phyloP scores from a whole-genome alignment of 2,888 invertebrate genomes.

The Pedicia rivosa region DNA sequence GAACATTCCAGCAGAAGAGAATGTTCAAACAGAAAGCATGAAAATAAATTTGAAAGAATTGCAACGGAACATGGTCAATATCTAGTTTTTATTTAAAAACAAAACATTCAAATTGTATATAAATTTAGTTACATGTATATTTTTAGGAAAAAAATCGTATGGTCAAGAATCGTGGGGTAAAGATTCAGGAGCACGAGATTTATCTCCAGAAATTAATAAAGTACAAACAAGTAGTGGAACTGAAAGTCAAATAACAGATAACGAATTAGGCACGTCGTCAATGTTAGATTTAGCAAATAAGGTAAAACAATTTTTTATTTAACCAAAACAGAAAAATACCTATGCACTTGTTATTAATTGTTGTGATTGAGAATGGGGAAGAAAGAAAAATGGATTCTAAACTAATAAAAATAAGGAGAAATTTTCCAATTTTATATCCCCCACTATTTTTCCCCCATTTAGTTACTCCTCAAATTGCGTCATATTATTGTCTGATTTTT shows the following conservation, averaged over 20 bases:
- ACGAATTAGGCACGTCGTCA: slow-evolving; percentile 5
- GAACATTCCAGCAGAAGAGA: neutral
- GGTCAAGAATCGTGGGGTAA: slow-evolving; percentile 10
- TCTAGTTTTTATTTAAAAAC: neutral
- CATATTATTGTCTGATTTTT: no score
- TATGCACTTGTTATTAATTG: no score
- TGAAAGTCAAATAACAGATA: slow-evolving; percentile 7
- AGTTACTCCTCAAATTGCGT: no score
- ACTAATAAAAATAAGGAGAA: no score
- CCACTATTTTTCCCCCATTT: no score
- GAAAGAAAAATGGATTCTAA: no score
- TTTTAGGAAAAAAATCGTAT: slow-evolving; percentile 6
- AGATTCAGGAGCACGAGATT: slow-evolving; percentile 10
- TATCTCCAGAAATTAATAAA: slow-evolving; percentile 9
- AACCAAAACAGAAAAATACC: no score
- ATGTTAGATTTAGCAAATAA: slow-evolving; percentile 9
- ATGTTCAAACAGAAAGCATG: neutral
- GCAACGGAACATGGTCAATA: neutral
- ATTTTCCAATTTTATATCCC: no score
- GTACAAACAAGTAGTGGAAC: slow-evolving; percentile 3
- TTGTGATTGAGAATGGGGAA: no score
- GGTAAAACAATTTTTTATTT: slow-evolving; percentile 7
- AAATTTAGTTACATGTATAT: neutral
- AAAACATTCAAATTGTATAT: neutral
- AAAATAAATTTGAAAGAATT: neutral